Base-by-base conservation (phyloP, 1,140 invertebrate species). In the Atopsyche davidsoni region DNA sequence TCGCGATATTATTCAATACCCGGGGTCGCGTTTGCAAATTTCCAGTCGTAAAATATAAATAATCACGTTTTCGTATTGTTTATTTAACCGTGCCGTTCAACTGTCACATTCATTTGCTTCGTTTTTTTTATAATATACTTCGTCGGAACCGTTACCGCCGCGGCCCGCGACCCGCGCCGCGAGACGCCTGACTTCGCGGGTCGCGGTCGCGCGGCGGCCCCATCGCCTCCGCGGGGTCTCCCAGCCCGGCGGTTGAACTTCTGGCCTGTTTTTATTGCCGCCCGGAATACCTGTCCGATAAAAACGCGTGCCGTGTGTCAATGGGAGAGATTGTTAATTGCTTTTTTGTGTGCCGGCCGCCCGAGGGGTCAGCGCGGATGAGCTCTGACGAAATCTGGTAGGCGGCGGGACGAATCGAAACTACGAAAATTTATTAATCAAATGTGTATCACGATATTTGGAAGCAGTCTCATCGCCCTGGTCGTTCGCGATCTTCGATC, bases 271-370 rank as follows among this genome's bases (percentile, higher is more conserved):
- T 50, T 42, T 28, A 17, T 41, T 18, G 41, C 7, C 34, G 4
- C 22, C 28, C n/a, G 32, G 45, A 39, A 39, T 51, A 51, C 48
- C 41, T 51, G 48, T 51, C 45, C 28, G 21, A 24, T 34, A 23
- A 38, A 43, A 51, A 51, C 41, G 48, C 48, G 48, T 51, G 48
- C 48, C 48, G 41, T 17, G 46, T 55, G 53, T 55, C 53, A 50
- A 55, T 55, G 46, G 16, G 40, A 24, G 36, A 23, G 25, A 50
- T 50, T 23, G 35, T 55, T 55, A 55, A 55, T 55, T 50, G 53
- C 42, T 36, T 55, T 55, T 55, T 55, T 50, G 50, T 50, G 41
- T 35, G 24, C 22, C 32, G 13, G 39, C 32, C 21, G 39, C 4
- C 14, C 24, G 24, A n/a, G 18, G 38, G 32, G 17, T 38, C 44